Conservation (phyloP, 2,888 invertebrate genomes). For the Cancer borealis region DNA sequence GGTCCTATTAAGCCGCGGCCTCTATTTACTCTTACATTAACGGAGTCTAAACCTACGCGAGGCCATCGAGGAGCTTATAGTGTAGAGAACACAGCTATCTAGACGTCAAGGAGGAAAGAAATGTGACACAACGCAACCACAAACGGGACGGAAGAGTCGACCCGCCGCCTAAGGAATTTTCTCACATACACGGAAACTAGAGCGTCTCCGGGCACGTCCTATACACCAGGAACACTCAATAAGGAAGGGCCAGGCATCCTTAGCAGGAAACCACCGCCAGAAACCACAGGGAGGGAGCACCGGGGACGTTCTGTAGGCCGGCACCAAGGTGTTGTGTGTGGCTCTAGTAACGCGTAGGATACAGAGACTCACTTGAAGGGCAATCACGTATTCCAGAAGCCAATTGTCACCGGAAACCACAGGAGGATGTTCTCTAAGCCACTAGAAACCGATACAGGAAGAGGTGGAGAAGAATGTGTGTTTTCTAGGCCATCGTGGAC, state of each 20-base stretch:
- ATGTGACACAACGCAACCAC: not conserved
- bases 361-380: not conserved
- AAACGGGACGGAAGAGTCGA: not conserved
- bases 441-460: not conserved
- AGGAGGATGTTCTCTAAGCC: not conserved
- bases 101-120: not conserved
- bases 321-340: not conserved
- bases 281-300: not conserved
- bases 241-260: not conserved
- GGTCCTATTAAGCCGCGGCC: not conserved
- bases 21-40: not conserved
- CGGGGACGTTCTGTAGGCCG: not conserved
- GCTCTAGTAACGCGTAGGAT: not conserved
- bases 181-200: not conserved
- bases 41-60: not conserved
- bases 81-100: too few relatives aligned
- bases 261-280: not conserved
- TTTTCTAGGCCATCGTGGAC: not conserved
- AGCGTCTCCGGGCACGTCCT: not conserved
- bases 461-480: not conserved
- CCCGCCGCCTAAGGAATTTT: not conserved
- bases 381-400: not conserved
- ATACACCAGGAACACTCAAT: slow-evolving; percentile 1
- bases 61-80: too few relatives aligned
- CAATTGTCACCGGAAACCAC: not conserved